These are phyloP conservation scores for Lapara coniferarum DNA, from an alignment of 2,888 invertebrate genomes.

Conservation along the genomic window DNA sequence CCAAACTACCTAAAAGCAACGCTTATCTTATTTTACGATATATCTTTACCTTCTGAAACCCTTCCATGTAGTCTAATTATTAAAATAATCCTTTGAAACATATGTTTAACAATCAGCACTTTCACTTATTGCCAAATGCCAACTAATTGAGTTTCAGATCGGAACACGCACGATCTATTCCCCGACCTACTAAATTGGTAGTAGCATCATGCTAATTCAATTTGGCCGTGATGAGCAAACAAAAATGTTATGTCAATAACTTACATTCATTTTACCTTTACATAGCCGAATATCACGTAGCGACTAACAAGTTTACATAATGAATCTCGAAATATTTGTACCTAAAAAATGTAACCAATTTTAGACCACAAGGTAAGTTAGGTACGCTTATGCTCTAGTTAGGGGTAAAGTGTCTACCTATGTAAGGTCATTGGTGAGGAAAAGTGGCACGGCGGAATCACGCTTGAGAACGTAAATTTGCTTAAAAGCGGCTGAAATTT, in stretches of 20 bases:
- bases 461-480: constrained; percentile 8
- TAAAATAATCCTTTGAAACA: neutral
- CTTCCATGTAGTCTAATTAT: neutral
- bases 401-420: constrained; percentile 40
- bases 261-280: constrained; percentile 39
- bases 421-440: constrained; percentile 43
- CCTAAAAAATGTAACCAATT: too few species aligned
- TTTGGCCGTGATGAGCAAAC: constrained; percentile 36
- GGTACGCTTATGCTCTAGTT: constrained; percentile 1
- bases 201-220: constrained; percentile 21
- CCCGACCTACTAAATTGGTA: constrained; percentile 17
- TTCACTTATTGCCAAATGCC: constrained; percentile 8
- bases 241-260: constrained; percentile 52
- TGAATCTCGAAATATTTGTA: too few species aligned
- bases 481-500: constrained; percentile 13
- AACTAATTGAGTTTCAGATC: constrained; percentile 17
- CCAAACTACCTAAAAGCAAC: too few species aligned
- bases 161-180: constrained; percentile 18
- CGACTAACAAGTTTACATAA: neutral
- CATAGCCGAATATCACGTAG: neutral
- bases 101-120: constrained; percentile 11
- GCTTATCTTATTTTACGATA: too few species aligned
- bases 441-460: constrained; percentile 1
- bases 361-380: constrained; percentile 5
- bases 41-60: neutral